Conservation (phyloP, 35 echinoderm and acorn worm genomes). For the Chiridota heheva region DNA sequence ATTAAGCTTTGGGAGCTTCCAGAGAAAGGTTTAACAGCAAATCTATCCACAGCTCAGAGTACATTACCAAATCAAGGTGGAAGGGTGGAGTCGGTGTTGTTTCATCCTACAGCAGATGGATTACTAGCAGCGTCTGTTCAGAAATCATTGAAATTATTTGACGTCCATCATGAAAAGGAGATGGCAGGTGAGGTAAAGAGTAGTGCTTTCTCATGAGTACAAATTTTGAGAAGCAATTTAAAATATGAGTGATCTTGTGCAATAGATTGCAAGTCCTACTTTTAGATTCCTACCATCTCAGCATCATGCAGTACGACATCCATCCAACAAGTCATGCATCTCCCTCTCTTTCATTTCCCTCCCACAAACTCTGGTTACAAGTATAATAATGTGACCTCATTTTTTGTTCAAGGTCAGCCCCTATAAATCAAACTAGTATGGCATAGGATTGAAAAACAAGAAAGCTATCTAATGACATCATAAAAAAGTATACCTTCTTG, state of each 20-base stretch:
- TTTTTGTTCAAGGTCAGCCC: too few species aligned
- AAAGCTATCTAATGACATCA: too few species aligned
- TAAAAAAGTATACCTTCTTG: too few species aligned
- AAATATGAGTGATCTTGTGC: not conserved
- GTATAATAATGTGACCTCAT: too few species aligned
- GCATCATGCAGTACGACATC: too few species aligned
- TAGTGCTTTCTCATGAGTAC: not conserved
- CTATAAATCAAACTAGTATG: too few species aligned
- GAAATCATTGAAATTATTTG: slow-evolving; percentile 79
- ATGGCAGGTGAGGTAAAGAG: slow-evolving; percentile 56
- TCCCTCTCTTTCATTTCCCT: not conserved
- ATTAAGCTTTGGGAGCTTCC: slow-evolving; percentile 94
- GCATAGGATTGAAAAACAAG: too few species aligned
- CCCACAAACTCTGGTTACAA: not conserved
- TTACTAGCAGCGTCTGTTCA: slow-evolving; percentile 56
- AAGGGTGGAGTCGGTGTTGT: slow-evolving; percentile 71
- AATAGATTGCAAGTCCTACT: not conserved
- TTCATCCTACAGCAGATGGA: slow-evolving; percentile 71
- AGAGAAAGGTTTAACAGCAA: slow-evolving; percentile 75
- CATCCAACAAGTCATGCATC: not conserved
- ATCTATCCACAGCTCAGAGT: slow-evolving; percentile 43
- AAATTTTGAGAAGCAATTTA: not conserved
- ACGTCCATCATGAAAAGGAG: slow-evolving; percentile 62
- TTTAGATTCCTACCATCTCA: not conserved
- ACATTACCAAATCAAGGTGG: slow-evolving; percentile 59